Base-by-base conservation (phyloP, 2,797 vertebrate genomes). In the Carcharodon carcharias region DNA sequence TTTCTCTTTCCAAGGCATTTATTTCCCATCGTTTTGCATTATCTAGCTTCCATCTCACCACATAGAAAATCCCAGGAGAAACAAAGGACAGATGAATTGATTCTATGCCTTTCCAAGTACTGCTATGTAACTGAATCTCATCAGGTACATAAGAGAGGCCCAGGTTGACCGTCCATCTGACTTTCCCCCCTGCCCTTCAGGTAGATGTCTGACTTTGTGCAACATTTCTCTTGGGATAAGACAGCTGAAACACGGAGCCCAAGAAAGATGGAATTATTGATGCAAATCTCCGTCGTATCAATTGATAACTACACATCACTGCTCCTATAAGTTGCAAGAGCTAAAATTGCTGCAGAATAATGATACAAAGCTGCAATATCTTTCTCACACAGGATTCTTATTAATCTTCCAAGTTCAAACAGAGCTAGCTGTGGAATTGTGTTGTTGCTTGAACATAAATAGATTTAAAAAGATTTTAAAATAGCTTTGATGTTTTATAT, bases 61-160 rank as follows among this genome's bases (percentile, higher is more conserved):
- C 88, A 91, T 61, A 35, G 54, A 91, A 91, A 91, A 12, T 61
- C 87, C 54, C 87, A 56, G 87, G 87, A 89, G 54, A 89, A 89
- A 54, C 50, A 3, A 54, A 50, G 85, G 11, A 8, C 45, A n/a
- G 58, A 35, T 91, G 56, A 91, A 91, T n/a, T 91, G 58, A 61
- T 91, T 91, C 16, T 4, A 58, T 91, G 56, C 58, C 56, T 91
- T 91, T 58, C 58, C 16, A 23, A 63, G 61, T 61, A 40, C 31
- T 92, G 89, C 58, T 92, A 65, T n/a, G 1, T 40, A 92, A 92
- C 14, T n/a, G 89, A 92, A 92, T n/a, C 88, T 58, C 89, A 40
- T 63, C 58, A 40, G 16, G 58, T 63, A 92, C 89, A 58, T 5
- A 4, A 92, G 89, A 63, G 56, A 35, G 26, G 28, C 23, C 56